A percentile compares a stretch with the other conserved stretches of the same genome.
phyloP scores from a whole-genome alignment of 2,797 vertebrate genomes.

The Acipenser oxyrinchus region DNA sequence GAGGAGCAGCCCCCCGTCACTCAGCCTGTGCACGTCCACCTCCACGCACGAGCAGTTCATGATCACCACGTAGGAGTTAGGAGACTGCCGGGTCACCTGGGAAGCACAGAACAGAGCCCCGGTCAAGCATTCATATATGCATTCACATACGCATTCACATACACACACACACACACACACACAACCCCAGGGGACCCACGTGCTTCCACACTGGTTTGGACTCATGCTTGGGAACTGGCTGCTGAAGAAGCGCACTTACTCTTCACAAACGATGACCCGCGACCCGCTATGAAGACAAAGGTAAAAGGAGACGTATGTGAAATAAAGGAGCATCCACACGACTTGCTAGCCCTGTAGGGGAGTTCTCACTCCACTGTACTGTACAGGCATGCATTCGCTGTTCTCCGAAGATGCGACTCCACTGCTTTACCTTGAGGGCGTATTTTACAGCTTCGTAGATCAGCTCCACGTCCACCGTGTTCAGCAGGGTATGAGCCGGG shows the following conservation, averaged over 20 bases:
- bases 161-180: neutral
- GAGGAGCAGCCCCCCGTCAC: constrained; percentile 86
- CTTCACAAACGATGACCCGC: no score
- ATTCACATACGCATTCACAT: neutral
- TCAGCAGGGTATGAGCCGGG: constrained; percentile 86
- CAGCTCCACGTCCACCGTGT: constrained; percentile 88
- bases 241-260: no score
- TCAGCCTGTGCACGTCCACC: constrained; percentile 90
- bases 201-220: no score
- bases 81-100: constrained; percentile 89
- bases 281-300: no score
- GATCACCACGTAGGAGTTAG: constrained; percentile 93
- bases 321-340: no score
- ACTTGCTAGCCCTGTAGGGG: no score
- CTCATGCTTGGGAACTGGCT: no score
- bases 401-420: no score
- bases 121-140: constrained; percentile 1
- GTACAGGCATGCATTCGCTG: no score
- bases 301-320: no score
- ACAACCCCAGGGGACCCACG: no score
- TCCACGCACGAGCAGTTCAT: constrained; percentile 87
- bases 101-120: constrained; percentile 2
- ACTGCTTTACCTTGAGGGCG: constrained; percentile 65
- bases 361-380: no score
- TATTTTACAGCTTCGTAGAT: constrained; percentile 94